phyloP scores from a whole-genome alignment of 2,797 vertebrate species.

The Sebastiscus albofasciatus region DNA sequence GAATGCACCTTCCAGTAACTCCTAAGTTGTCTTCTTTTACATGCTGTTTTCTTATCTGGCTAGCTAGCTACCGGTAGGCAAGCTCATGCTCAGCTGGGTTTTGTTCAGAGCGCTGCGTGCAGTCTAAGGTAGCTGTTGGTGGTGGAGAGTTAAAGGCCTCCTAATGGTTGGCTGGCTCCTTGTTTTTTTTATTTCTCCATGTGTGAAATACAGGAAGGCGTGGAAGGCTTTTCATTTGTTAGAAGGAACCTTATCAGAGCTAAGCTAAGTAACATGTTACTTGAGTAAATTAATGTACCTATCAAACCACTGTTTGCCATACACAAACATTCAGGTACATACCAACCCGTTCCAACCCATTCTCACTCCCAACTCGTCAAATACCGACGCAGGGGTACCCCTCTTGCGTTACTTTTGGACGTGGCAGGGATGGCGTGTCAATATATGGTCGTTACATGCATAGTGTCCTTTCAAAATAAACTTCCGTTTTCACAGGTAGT shows the following conservation, averaged over 20 bases:
- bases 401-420: no score
- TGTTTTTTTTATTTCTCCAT: not conserved
- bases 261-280: not conserved
- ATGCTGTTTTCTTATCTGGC: slow-evolving; percentile 4
- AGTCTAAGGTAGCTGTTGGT: not conserved
- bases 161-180: not conserved
- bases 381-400: no score
- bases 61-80: not conserved
- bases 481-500: not conserved
- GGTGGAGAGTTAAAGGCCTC: not conserved
- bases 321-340: no score
- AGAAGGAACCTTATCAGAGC: not conserved
- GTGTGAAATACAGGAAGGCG: not conserved
- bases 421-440: no score
- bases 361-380: no score
- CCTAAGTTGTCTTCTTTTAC: not conserved
- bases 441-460: no score
- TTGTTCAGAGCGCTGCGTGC: not conserved
- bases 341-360: no score
- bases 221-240: not conserved
- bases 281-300: not conserved
- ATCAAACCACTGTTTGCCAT: not conserved
- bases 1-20: not conserved
- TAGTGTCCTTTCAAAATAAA: no score
- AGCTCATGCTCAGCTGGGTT: slow-evolving; percentile 2